Evolutionary conservation across 2,113 vertebrate genomes (phyloP).

Genomic region (Nettapus auritus): DNA sequence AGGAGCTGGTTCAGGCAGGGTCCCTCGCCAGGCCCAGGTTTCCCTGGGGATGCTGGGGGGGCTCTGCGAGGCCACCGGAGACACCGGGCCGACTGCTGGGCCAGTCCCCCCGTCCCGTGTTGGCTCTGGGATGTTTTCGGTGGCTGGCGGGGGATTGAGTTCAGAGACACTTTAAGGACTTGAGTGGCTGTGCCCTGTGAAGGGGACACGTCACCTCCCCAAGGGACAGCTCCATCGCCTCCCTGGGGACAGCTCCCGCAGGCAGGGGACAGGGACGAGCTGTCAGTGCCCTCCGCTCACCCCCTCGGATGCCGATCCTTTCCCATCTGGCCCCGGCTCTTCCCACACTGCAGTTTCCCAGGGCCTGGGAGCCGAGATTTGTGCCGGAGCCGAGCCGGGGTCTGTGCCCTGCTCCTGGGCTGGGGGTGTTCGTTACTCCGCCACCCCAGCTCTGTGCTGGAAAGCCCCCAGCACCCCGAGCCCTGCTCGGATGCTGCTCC

Average conservation of each 20-base stretch:
- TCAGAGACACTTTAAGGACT: neutral
- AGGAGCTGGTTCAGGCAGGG: neutral
- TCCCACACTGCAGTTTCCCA: constrained; percentile 16
- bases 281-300: neutral
- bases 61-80: neutral
- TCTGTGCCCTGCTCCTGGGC: neutral
- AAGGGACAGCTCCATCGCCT: neutral
- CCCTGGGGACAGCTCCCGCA: neutral
- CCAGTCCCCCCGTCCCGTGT: neutral
- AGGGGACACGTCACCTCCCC: neutral
- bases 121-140: neutral
- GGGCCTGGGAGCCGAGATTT: neutral
- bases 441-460: neutral
- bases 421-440: neutral
- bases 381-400: neutral
- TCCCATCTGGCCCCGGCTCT: neutral
- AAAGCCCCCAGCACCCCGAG: neutral
- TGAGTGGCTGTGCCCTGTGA: neutral
- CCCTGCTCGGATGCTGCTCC: neutral
- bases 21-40: neutral
- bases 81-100: fast-evolving
- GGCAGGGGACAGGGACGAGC: neutral
- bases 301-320: neutral
- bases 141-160: neutral
- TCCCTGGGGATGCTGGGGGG: neutral